Evolutionary conservation across 2,888 invertebrate species (phyloP).

Genomic region (Napeogenes sylphis): DNA sequence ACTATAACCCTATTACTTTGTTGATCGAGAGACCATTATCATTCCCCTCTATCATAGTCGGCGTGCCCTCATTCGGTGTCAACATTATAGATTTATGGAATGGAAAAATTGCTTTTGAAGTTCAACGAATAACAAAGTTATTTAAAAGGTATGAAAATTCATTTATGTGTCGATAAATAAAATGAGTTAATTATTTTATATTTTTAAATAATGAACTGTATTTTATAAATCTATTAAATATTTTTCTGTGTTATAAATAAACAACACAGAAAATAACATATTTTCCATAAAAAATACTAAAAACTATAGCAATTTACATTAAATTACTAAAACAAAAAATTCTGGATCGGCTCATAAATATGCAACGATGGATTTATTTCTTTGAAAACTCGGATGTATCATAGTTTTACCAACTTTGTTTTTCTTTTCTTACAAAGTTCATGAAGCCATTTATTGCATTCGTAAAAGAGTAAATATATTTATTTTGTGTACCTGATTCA

Average conservation of each 20-base stretch:
- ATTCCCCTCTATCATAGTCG: slow-evolving; percentile 4
- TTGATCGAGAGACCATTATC: slow-evolving; percentile 7
- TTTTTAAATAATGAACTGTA: too few relatives aligned
- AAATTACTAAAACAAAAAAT: too few relatives aligned
- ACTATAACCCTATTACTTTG: slow-evolving; percentile 1
- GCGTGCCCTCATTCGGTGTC: slow-evolving; percentile 33
- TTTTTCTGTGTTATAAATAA: too few relatives aligned
- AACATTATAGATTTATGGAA: slow-evolving; percentile 23
- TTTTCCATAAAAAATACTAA: too few relatives aligned
- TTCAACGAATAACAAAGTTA: slow-evolving; percentile 9
- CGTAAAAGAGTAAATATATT: too few relatives aligned
- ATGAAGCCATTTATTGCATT: too few relatives aligned
- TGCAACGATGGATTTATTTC: slow-evolving; percentile 10
- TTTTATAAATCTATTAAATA: too few relatives aligned
- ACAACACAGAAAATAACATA: too few relatives aligned
- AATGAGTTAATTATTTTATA: too few relatives aligned
- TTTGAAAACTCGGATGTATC: slow-evolving; percentile 8
- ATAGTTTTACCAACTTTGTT: slow-evolving; percentile 9
- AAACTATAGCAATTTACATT: too few relatives aligned
- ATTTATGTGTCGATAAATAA: not conserved
- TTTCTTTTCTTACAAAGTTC: too few relatives aligned
- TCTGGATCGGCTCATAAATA: slow-evolving; percentile 2
- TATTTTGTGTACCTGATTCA: too few relatives aligned
- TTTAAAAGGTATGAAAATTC: not conserved
- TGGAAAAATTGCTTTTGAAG: slow-evolving; percentile 25